Conservation (phyloP, 2,888 invertebrate genomes). For the Empis stercorea region DNA sequence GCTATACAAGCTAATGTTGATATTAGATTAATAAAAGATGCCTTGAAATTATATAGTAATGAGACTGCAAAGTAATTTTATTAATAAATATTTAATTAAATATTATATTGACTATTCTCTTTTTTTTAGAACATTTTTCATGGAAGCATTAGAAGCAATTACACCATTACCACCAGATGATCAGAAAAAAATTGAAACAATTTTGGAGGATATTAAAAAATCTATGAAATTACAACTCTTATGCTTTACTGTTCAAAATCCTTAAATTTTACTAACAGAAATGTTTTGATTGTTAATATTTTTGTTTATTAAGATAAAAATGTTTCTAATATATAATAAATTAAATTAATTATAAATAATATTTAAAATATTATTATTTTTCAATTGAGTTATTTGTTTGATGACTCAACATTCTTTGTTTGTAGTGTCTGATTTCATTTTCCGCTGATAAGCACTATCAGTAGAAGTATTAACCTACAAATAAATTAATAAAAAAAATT, state of each 20-base stretch:
- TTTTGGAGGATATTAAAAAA: slow-evolving; percentile 48
- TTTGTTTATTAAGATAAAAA: not conserved
- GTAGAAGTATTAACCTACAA: too few relatives aligned
- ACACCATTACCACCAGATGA: slow-evolving; percentile 49
- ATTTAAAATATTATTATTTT: too few relatives aligned
- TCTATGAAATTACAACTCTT: slow-evolving; percentile 56
- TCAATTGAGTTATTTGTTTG: too few relatives aligned
- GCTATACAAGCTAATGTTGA: slow-evolving; percentile 71
- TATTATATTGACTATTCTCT: too few relatives aligned
- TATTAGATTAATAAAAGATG: slow-evolving; percentile 51
- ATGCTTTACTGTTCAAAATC: slow-evolving; percentile 40
- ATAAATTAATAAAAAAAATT: too few relatives aligned
- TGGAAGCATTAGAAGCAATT: slow-evolving; percentile 67
- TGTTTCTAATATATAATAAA: too few relatives aligned
- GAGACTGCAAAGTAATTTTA: slow-evolving; percentile 47
- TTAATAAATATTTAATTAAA: too few relatives aligned
- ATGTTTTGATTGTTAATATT: not conserved
- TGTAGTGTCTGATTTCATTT: too few relatives aligned
- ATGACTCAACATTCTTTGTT: too few relatives aligned
- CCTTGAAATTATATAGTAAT: slow-evolving; percentile 50
- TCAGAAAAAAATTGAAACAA: slow-evolving; percentile 47
- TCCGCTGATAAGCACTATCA: too few relatives aligned
- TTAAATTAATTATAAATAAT: too few relatives aligned
- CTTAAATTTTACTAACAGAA: slow-evolving; percentile 14
- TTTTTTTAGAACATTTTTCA: slow-evolving; percentile 59